Conservation (phyloP, 2,113 vertebrate genomes). For the Spermophilus dauricus region DNA sequence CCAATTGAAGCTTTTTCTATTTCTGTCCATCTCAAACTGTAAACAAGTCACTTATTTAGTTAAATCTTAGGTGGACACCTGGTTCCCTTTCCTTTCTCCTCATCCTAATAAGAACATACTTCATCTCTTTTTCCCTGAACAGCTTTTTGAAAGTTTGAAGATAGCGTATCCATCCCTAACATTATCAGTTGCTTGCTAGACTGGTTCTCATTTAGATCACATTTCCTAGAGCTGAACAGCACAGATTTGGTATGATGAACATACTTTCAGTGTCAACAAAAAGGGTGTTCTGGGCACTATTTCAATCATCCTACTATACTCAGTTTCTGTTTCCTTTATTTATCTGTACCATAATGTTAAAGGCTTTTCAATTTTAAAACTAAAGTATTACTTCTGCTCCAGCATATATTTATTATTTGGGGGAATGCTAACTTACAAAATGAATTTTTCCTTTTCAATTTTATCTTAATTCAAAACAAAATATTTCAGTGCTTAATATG, state of each 20-base stretch:
- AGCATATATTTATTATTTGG: conserved; percentile 13
- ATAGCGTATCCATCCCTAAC: not conserved
- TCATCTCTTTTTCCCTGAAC: not conserved
- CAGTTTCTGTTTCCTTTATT: not conserved
- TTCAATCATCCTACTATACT: not conserved
- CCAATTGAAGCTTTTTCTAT: not conserved
- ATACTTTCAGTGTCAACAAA: conserved; percentile 51
- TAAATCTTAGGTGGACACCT: not conserved
- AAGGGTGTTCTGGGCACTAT: not conserved
- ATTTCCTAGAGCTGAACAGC: conserved; percentile 30
- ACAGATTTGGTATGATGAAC: conserved; percentile 41
- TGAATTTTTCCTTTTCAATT: not conserved
- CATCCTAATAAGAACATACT: conserved; percentile 1
- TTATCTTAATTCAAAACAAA: conserved; percentile 12
- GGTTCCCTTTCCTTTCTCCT: not conserved
- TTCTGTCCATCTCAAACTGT: not conserved
- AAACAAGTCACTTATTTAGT: not conserved
- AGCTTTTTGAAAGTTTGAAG: conserved; percentile 39
- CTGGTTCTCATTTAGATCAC: conserved; percentile 55
- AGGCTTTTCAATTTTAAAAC: conserved; percentile 27
- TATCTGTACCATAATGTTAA: conserved; percentile 12
- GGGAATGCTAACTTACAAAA: not conserved
- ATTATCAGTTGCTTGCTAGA: conserved; percentile 43
- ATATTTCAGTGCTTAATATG: conserved; percentile 10
- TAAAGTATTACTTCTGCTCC: not conserved